Base-by-base conservation (phyloP, 2,888 invertebrate species). In the Sussaba pulchella region DNA sequence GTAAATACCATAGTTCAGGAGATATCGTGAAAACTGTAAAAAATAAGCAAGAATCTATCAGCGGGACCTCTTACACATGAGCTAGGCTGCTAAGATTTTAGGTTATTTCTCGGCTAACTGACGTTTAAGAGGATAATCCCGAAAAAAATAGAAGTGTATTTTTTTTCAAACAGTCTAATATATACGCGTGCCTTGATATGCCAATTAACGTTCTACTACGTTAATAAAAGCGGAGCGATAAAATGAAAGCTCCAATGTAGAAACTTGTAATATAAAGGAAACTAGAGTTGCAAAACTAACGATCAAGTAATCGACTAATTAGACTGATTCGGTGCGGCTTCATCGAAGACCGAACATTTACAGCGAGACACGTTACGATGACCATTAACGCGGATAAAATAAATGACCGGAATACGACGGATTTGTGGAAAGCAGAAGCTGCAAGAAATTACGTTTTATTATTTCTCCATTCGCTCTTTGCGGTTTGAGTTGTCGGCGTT, bases 121-220 rank as follows among this genome's bases (percentile, higher is more conserved):
- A n/a, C n/a, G n/a, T n/a, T n/a, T n/a, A n/a, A n/a, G n/a, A n/a
- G n/a, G n/a, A n/a, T n/a, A n/a, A n/a, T n/a, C n/a, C n/a, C n/a
- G n/a, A n/a, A n/a, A n/a, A n/a, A n/a, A n/a, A n/a, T n/a, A n/a
- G n/a, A n/a, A n/a, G n/a, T n/a, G n/a, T n/a, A n/a, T n/a, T n/a
- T n/a, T n/a, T 0, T 5, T 24, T 61, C 12, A 8, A 36, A 36
- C 26, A 17, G 19, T 17, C 19, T 36, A 19, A n/a, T 39, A 21
- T 36, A 10, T 21, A 64, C 36, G 39, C 36, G 50, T 39, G 66
- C 36, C 39, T 17, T 17, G 52, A 12, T 50, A 52, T 52, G 21
- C 39, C n/a, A n/a, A 67, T 67, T 52, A 67, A 67, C 52, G 39
- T 54, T 52, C 52, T 52, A 67, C 52, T 67, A 67, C 41, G 52